phyloP scores from a whole-genome alignment of 2,113 vertebrate genomes.

The Dasyprocta punctata region DNA sequence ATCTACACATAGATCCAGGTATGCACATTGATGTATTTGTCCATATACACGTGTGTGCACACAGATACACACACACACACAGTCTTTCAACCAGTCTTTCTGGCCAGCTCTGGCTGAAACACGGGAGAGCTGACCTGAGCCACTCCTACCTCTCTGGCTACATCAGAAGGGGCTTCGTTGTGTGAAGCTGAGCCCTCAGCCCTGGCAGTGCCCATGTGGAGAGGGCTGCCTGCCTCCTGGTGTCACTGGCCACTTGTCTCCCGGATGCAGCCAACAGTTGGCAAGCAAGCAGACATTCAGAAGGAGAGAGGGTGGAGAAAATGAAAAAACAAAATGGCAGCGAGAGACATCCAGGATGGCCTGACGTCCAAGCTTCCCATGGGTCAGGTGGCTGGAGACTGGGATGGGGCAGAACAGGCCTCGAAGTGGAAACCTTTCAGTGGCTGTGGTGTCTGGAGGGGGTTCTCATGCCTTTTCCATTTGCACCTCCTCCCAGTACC shows the following conservation, averaged over 20 bases:
- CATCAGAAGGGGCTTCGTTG: background rate
- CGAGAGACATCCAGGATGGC: rapidly evolving
- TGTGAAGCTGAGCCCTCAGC: background rate
- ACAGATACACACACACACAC: too few species aligned
- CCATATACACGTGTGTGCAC: too few species aligned
- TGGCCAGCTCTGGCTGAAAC: background rate
- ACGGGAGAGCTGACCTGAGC: background rate
- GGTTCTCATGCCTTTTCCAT: background rate
- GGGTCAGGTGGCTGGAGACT: too few species aligned
- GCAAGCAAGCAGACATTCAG: too few species aligned
- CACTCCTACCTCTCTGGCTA: background rate
- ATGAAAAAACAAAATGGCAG: background rate
- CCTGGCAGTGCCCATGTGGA: too few species aligned
- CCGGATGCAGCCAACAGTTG: background rate
- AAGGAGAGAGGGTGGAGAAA: background rate
- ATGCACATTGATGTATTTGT: background rate
- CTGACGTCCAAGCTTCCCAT: rapidly evolving
- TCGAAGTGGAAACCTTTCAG: background rate
- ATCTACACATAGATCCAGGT: background rate
- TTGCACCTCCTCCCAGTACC: background rate
- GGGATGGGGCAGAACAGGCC: background rate
- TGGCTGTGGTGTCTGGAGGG: background rate
- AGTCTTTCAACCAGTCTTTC: rapidly evolving
- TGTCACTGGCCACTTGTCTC: rapidly evolving
- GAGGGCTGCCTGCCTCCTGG: background rate